Conservation (phyloP, 1,140 invertebrate species). For the Drosophila santomea region DNA sequence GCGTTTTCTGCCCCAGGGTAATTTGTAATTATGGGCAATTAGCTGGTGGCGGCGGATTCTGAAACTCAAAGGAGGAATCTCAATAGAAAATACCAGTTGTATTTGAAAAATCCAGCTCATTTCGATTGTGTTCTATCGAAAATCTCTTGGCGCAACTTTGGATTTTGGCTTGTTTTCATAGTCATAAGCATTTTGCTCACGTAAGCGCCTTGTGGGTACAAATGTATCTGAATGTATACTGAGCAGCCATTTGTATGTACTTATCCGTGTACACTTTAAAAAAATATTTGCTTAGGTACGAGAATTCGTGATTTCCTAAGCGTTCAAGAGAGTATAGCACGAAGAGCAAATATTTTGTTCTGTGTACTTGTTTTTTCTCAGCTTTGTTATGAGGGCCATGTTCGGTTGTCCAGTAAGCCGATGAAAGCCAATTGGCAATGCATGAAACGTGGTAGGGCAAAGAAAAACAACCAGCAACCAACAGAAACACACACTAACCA, state of each 20-base stretch:
- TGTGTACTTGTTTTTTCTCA: conserved; percentile 6
- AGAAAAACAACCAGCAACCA: conserved; percentile 13
- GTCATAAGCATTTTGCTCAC: conserved; percentile 53
- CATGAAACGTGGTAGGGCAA: conserved; percentile 51
- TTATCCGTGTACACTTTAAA: background rate
- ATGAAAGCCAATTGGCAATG: conserved; percentile 69
- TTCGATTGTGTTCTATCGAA: conserved; percentile 27
- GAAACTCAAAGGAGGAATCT: conserved; percentile 38
- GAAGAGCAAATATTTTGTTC: background rate
- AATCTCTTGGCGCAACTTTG: conserved; percentile 13
- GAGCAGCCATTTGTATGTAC: conserved; percentile 13
- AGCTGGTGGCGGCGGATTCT: conserved; percentile 43
- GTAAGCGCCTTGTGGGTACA: conserved; percentile 45
- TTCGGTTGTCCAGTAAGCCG: conserved; percentile 35
- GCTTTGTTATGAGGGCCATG: conserved; percentile 40
- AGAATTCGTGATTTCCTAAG: background rate
- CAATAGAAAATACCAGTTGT: conserved; percentile 26
- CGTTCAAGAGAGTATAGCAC: background rate
- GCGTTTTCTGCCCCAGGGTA: conserved; percentile 30
- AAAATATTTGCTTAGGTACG: background rate
- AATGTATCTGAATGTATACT: conserved; percentile 39
- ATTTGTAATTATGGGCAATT: conserved; percentile 73
- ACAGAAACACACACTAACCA: conserved; percentile 8
- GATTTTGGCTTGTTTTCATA: conserved; percentile 32
- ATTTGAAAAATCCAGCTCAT: conserved; percentile 7